Evolutionary conservation across 2,113 vertebrate genomes (phyloP).

Genomic region (Ahaetulla prasina): DNA sequence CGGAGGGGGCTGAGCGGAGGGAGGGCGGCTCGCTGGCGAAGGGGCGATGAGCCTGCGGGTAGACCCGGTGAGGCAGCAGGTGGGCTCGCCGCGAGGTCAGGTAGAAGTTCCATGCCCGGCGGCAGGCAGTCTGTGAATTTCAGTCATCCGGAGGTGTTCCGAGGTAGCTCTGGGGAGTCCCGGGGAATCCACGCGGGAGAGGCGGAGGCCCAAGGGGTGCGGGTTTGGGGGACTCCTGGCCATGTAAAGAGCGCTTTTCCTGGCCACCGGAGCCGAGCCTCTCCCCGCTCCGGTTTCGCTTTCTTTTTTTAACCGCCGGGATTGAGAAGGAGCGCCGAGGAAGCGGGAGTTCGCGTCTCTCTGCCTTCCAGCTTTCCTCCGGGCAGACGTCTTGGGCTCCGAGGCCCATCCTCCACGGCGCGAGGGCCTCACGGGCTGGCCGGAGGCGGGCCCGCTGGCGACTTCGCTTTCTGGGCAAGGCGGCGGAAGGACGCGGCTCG

Average conservation of each 20-base stretch:
- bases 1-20: too few species aligned
- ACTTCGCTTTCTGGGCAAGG: neutral
- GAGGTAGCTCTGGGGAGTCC: too few species aligned
- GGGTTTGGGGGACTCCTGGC: neutral
- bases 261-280: neutral
- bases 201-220: neutral
- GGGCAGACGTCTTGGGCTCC: neutral
- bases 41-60: too few species aligned
- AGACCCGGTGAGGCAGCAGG: too few species aligned
- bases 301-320: neutral
- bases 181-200: neutral
- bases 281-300: neutral
- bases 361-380: neutral
- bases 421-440: neutral
- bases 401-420: neutral
- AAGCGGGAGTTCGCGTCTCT: neutral
- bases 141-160: neutral
- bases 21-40: too few species aligned
- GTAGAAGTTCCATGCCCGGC: neutral
- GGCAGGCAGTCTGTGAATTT: neutral
- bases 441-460: neutral
- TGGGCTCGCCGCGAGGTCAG: neutral
- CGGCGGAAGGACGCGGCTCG: neutral
- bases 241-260: neutral
- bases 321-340: too few species aligned